These are phyloP conservation scores for Ginglymostoma cirratum DNA, from an alignment of 2,113 vertebrate genomes.

Conservation along the genomic window DNA sequence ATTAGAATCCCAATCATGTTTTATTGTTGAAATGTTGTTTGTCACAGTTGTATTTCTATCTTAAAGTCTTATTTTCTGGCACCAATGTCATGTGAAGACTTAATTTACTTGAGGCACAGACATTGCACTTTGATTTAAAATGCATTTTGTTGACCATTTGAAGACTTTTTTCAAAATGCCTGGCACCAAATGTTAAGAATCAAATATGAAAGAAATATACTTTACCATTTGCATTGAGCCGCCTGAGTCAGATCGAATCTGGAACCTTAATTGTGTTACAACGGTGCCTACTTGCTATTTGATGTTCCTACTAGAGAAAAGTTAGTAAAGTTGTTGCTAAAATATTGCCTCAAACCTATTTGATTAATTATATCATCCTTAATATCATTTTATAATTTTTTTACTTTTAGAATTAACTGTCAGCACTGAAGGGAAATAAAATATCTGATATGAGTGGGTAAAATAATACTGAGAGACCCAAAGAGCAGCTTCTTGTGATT, in stretches of 20 bases:
- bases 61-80: background rate
- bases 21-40: background rate
- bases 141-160: background rate
- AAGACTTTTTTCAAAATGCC: background rate
- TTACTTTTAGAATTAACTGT: background rate
- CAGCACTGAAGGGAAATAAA: background rate
- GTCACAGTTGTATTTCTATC: background rate
- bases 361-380: background rate
- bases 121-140: background rate
- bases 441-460: background rate
- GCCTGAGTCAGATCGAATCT: background rate
- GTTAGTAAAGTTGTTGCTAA: background rate
- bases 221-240: background rate
- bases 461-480: background rate
- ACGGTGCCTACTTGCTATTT: conserved; percentile 38
- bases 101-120: background rate
- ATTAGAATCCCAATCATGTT: background rate
- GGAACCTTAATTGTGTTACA: background rate
- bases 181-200: background rate
- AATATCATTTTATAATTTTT: background rate
- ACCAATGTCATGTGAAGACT: background rate
- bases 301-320: conserved; percentile 43
- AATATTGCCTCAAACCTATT: background rate
- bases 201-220: background rate
- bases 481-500: background rate